These are phyloP conservation scores for Stichodactyla helianthus DNA, from an alignment of 64 coral and sea anemone genomes.

Conservation along the genomic window DNA sequence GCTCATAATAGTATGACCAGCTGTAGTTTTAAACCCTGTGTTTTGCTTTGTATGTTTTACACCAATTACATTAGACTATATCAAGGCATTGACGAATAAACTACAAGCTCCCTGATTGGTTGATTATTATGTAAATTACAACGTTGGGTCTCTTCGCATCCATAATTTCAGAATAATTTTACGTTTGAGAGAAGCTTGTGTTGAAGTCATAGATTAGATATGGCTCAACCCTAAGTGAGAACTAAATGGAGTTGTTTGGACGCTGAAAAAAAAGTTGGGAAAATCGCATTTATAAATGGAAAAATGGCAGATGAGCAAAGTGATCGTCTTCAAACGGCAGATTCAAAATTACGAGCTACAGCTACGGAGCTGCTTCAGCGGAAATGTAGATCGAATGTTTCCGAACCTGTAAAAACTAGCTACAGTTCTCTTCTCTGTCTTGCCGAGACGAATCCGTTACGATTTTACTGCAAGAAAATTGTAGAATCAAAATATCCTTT, in stretches of 20 bases:
- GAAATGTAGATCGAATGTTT: conserved; percentile 65
- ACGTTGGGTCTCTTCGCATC: conserved; percentile 21
- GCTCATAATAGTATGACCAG: not conserved
- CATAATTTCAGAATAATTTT: conserved; percentile 76
- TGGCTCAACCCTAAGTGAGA: conserved; percentile 43
- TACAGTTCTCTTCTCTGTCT: conserved; percentile 81
- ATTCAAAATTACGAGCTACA: conserved; percentile 59
- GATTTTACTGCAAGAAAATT: conserved; percentile 89
- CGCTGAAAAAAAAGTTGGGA: conserved; percentile 10
- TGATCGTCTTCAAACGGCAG: conserved; percentile 31
- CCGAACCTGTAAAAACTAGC: conserved; percentile 40
- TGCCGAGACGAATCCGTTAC: conserved; percentile 60
- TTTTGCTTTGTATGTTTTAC: not conserved
- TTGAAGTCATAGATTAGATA: conserved; percentile 16
- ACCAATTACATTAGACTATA: conserved; percentile 20
- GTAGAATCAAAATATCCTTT: conserved; percentile 98
- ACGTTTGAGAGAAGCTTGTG: not conserved
- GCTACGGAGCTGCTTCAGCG: conserved; percentile 72
- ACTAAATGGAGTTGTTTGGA: conserved; percentile 10
- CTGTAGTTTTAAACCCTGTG: not conserved
- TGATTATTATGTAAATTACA: conserved; percentile 20
- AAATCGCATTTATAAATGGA: conserved; percentile 52
- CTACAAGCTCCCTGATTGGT: not conserved
- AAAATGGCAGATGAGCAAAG: conserved; percentile 76
- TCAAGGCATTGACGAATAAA: conserved; percentile 1